Base-by-base conservation (phyloP, 2,888 invertebrate genomes). In the Geotrupes spiniger region DNA sequence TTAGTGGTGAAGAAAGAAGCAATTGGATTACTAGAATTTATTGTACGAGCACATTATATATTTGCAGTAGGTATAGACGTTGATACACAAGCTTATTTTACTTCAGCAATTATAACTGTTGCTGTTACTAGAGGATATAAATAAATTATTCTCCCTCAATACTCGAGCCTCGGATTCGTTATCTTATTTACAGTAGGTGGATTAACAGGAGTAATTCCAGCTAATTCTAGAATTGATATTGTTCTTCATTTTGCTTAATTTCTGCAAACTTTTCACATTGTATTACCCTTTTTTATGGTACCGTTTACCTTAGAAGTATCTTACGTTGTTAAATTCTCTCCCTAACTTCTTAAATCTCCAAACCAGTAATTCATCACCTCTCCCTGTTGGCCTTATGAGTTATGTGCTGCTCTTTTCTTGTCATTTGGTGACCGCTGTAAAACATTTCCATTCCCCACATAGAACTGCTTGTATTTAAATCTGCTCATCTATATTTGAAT, bases 11-110 rank as follows among this genome's bases (percentile, higher is more conserved):
- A 21, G 21, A 21, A 6, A 21, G 21, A 33, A 33, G 79, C 85
- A 50, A 91, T 90, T 84, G 89, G 87, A n/a, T 69, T 88, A 65
- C 72, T 90, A 77, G 89, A 88, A 58, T 91, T 89, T 80, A 80
- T 90, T 73, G 89, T 90, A 0, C 89, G 89, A 78, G 87, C 87
- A 6, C 89, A 90, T 68, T 89, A 90, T 69, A 90, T 90, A 79
- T 91, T 89, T 73, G 89, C 88, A 1, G 83, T 89, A 27, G 89
- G 89, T 1, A 84, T 90, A 81, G 88, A 89, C 74, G 82, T 89
- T 50, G 88, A 89, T 73, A 87, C 87, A 0, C 86, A 87, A 72
- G 88, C 89, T 14, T 90, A 89, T 70, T 90, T 90, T 71, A 89
- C 88, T 10, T 84, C 89, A 36, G 88, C 87, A 0, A 90, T 89